phyloP scores from a whole-genome alignment of 2,888 invertebrate species.

The Lutraria lutraria region DNA sequence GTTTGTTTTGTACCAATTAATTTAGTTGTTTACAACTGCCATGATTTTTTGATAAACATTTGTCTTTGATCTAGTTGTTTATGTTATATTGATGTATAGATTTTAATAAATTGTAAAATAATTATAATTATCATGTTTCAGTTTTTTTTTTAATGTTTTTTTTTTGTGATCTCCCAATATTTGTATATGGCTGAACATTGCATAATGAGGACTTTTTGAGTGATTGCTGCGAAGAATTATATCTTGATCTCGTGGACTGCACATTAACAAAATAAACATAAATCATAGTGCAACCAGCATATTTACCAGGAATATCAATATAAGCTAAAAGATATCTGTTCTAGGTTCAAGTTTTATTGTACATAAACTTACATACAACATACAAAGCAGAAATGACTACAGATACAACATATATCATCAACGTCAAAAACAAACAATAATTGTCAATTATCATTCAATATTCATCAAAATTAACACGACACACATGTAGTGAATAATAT shows the following conservation, averaged over 20 bases:
- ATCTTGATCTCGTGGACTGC: no score
- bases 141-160: neutral
- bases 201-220: no score
- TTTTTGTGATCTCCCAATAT: neutral
- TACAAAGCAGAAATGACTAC: neutral
- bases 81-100: constrained; percentile 58
- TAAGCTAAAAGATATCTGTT: neutral
- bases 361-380: neutral
- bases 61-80: constrained; percentile 55
- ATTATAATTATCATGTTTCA: neutral
- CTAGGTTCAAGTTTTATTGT: neutral
- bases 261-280: no score
- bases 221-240: no score
- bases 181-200: no score
- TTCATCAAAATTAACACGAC: no score
- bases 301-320: neutral
- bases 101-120: constrained; percentile 59
- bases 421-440: neutral
- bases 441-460: no score
- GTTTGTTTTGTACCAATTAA: constrained; percentile 36
- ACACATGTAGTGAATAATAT: no score
- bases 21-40: constrained; percentile 44
- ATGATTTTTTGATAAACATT: constrained; percentile 47
- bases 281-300: no score
- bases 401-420: neutral